These are phyloP conservation scores for Ashinkailepas kermadecensis DNA, from an alignment of 2,888 invertebrate species.

Conservation along the genomic window DNA sequence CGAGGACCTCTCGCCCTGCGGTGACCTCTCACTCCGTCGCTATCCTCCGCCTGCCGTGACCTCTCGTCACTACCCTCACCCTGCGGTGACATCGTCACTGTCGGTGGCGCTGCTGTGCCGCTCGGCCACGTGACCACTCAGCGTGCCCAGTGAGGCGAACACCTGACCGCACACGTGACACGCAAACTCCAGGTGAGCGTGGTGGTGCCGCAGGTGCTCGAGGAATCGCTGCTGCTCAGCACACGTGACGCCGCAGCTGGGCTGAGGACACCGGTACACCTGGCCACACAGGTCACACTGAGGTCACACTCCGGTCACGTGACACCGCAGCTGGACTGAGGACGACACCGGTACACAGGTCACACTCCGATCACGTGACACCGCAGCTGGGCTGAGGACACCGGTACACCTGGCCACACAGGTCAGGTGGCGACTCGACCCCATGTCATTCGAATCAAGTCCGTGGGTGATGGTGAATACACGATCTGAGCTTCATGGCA, in stretches of 20 bases:
- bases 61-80: conserved; percentile 27
- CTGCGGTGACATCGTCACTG: conserved; percentile 42
- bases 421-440: no score
- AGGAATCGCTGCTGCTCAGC: conserved; percentile 54
- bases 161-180: conserved; percentile 56
- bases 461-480: no score
- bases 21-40: no score
- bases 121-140: conserved; percentile 54
- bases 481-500: no score
- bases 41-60: background rate
- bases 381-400: conserved; percentile 58
- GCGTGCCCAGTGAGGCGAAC: conserved; percentile 52
- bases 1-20: no score
- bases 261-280: conserved; percentile 58
- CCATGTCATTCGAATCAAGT: no score
- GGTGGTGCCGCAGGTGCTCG: conserved; percentile 46
- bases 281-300: no score
- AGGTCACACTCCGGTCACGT: conserved; percentile 52
- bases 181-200: conserved; percentile 50
- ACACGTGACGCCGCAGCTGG: conserved; percentile 54
- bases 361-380: conserved; percentile 50
- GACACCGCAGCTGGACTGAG: conserved; percentile 54
- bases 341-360: conserved; percentile 48
- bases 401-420: conserved; percentile 49
- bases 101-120: conserved; percentile 43